These are phyloP conservation scores for Gasteruption jaculator DNA, from an alignment of 2,888 invertebrate species.

Conservation along the genomic window DNA sequence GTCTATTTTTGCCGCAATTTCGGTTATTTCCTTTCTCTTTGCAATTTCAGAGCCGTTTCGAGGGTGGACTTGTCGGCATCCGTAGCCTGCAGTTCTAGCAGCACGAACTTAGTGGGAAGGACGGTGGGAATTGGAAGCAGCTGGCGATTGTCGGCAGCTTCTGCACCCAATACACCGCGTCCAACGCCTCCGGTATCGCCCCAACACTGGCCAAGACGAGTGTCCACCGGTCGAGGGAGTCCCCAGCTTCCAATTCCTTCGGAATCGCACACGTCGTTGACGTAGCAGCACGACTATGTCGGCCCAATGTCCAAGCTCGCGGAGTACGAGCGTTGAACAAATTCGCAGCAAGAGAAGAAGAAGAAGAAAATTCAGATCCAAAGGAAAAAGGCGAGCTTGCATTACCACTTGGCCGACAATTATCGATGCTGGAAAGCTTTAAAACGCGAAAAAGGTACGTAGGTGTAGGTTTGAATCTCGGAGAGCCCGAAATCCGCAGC, in stretches of 20 bases:
- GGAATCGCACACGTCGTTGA: slow-evolving; percentile 36
- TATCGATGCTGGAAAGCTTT: too few species aligned
- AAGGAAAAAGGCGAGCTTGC: too few species aligned
- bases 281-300: slow-evolving; percentile 32
- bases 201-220: slow-evolving; percentile 57
- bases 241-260: slow-evolving; percentile 35
- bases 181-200: slow-evolving; percentile 75
- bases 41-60: slow-evolving; percentile 59
- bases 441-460: too few species aligned
- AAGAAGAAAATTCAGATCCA: too few species aligned
- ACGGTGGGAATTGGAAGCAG: slow-evolving; percentile 48
- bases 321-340: too few species aligned
- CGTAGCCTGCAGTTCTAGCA: slow-evolving; percentile 59
- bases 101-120: slow-evolving; percentile 53
- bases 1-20: too few species aligned
- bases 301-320: slow-evolving; percentile 15
- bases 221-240: slow-evolving; percentile 33
- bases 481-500: too few species aligned
- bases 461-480: too few species aligned
- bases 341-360: too few species aligned
- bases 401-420: too few species aligned
- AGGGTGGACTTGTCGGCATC: slow-evolving; percentile 64
- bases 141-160: slow-evolving; percentile 61
- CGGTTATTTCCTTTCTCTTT: too few species aligned
- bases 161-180: slow-evolving; percentile 71